Conservation (phyloP, 1,140 invertebrate species). For the Drosophila jambulina region DNA sequence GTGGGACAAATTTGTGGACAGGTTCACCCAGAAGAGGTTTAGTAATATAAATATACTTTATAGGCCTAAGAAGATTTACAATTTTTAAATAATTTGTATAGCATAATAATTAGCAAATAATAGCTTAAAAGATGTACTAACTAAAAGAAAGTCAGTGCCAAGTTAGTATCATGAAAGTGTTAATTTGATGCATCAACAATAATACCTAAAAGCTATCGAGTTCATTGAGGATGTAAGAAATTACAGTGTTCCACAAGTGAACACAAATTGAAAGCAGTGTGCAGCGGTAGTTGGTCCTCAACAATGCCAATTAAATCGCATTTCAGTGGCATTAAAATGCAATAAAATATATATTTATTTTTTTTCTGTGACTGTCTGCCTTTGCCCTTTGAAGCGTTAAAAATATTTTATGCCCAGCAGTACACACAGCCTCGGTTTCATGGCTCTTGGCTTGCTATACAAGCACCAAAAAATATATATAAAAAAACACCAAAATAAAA, state of each 20-base stretch:
- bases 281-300: conserved; percentile 41
- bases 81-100: neutral
- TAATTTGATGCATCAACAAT: neutral
- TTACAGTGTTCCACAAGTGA: neutral
- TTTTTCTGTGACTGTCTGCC: conserved; percentile 5
- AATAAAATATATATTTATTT: conserved; percentile 68
- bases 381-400: conserved; percentile 65
- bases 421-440: conserved; percentile 14
- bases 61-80: too few relatives aligned
- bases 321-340: conserved; percentile 80
- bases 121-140: neutral
- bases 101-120: too few relatives aligned
- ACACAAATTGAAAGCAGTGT: conserved; percentile 57
- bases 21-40: neutral
- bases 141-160: neutral
- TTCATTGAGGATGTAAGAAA: neutral
- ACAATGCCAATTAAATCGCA: conserved; percentile 80
- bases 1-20: conserved; percentile 21
- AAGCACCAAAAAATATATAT: conserved; percentile 25
- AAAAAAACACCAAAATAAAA: neutral
- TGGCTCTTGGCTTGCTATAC: conserved; percentile 40
- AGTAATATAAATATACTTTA: too few relatives aligned
- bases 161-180: neutral
- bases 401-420: conserved; percentile 72
- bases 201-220: neutral